These are phyloP conservation scores for Excalfactoria chinensis DNA, from an alignment of 2,113 vertebrate genomes.

Conservation along the genomic window DNA sequence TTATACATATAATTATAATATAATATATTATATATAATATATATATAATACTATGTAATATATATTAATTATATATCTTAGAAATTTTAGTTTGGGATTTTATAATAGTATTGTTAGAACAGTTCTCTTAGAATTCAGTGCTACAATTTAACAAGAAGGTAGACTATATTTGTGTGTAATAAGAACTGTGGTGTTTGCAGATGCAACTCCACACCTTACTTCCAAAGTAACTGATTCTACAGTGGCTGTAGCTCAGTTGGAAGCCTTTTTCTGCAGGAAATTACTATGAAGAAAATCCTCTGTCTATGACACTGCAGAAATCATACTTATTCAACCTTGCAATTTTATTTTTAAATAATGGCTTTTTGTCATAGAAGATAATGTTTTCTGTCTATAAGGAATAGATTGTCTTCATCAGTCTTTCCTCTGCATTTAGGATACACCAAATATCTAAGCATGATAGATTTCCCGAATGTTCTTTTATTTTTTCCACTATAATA, in stretches of 20 bases:
- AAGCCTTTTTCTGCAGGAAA: constrained; percentile 48
- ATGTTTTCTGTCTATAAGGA: not conserved
- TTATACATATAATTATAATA: too few relatives aligned
- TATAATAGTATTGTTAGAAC: not conserved
- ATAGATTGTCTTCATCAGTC: not conserved
- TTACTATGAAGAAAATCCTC: constrained; percentile 29
- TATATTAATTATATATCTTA: not conserved
- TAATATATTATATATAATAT: too few relatives aligned
- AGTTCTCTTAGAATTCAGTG: not conserved
- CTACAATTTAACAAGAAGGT: not conserved
- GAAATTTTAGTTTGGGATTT: not conserved
- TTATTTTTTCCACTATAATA: not conserved
- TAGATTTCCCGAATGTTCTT: not conserved
- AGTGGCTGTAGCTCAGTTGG: not conserved
- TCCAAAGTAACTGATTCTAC: not conserved
- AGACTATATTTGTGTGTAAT: not conserved
- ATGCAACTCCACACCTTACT: not conserved
- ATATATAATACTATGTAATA: too few relatives aligned
- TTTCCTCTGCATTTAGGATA: not conserved
- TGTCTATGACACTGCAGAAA: constrained; percentile 31
- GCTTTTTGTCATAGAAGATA: not conserved
- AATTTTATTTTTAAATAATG: constrained; percentile 14
- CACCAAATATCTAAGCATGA: not conserved
- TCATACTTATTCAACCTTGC: constrained; percentile 20
- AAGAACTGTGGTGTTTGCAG: not conserved